Conservation (phyloP, 1,140 invertebrate genomes). For the Zaprionus taronus region DNA sequence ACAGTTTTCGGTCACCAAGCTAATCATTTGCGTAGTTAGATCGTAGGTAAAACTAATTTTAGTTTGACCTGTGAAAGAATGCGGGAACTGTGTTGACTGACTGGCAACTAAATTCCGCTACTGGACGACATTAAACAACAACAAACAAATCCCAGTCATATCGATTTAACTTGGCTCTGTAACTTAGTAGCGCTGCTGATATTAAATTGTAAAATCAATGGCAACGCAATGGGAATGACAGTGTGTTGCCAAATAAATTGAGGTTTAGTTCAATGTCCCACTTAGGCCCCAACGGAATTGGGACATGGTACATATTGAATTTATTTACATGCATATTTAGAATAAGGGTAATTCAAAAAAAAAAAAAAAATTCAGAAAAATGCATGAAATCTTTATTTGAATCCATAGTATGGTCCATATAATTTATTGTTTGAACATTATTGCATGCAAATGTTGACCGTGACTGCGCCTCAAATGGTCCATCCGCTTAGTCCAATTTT, state of each 20-base stretch:
- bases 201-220: conserved; percentile 67
- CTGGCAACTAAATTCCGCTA: conserved; percentile 22
- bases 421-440: too few species aligned
- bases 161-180: conserved; percentile 65
- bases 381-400: too few species aligned
- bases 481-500: too few species aligned
- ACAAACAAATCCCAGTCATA: conserved; percentile 12
- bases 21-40: conserved; percentile 62
- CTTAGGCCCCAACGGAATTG: conserved; percentile 27
- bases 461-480: too few species aligned
- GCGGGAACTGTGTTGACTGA: background rate
- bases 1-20: conserved; percentile 74
- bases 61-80: background rate
- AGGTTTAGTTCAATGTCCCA: conserved; percentile 57
- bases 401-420: too few species aligned
- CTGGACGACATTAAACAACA: conserved; percentile 4
- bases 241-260: conserved; percentile 18
- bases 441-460: too few species aligned
- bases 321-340: background rate
- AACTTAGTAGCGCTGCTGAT: conserved; percentile 31
- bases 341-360: too few species aligned
- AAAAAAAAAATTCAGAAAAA: too few species aligned
- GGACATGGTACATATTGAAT: background rate
- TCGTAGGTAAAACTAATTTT: background rate
- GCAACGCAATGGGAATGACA: conserved; percentile 53